phyloP scores from a whole-genome alignment of 1,140 invertebrate species.

The Euwallacea fornicatus region DNA sequence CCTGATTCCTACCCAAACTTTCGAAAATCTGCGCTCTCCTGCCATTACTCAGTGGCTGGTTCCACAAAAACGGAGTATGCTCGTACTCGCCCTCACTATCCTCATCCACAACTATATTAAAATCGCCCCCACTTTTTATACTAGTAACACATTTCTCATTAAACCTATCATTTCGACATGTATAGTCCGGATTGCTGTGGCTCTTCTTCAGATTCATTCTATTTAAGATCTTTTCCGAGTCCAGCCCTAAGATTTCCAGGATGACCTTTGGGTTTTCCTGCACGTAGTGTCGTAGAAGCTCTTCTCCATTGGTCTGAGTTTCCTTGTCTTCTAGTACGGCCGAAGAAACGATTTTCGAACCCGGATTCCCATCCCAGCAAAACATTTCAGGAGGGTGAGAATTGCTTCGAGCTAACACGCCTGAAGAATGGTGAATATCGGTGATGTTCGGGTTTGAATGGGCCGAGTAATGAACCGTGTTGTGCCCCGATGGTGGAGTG shows the following conservation, averaged over 20 bases:
- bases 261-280: constrained; percentile 56
- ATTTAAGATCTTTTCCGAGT: constrained; percentile 53
- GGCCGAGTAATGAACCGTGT: constrained; percentile 57
- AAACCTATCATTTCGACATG: constrained; percentile 20
- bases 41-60: constrained; percentile 14
- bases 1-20: constrained; percentile 20
- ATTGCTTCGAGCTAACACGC: constrained; percentile 67
- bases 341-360: constrained; percentile 27
- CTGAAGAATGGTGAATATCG: constrained; percentile 51
- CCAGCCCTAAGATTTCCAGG: constrained; percentile 57
- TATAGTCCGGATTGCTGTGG: constrained; percentile 46
- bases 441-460: constrained; percentile 72
- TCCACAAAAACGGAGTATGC: constrained; percentile 41
- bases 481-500: constrained; percentile 60
- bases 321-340: constrained; percentile 47
- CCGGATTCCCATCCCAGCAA: constrained; percentile 61
- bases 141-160: constrained; percentile 24
- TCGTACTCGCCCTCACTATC: constrained; percentile 35
- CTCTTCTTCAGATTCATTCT: constrained; percentile 47
- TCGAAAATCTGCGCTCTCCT: constrained; percentile 39
- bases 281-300: constrained; percentile 55
- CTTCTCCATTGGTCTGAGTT: constrained; percentile 56
- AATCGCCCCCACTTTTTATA: constrained; percentile 26
- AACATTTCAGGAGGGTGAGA: constrained; percentile 82
- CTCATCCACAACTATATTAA: constrained; percentile 36